Base-by-base conservation (phyloP, 2,888 invertebrate genomes). In the Caprella mutica region DNA sequence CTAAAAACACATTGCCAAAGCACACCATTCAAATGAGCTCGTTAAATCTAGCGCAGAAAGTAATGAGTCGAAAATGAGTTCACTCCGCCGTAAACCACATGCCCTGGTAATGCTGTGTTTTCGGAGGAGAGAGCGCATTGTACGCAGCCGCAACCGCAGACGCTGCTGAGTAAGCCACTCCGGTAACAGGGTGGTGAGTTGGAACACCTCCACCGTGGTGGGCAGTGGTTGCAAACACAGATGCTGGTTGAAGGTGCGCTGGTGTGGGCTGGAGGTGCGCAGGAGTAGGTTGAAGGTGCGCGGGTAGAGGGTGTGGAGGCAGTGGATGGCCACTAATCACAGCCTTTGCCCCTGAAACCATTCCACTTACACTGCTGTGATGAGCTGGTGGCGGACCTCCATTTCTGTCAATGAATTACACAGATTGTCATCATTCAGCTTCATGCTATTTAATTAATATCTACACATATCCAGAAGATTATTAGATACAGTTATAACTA, bases 201-300 rank as follows among this genome's bases (percentile, higher is more conserved):
- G 46, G 46, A 30, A 14, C 46, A 46, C 59, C 56, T 6, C 59
- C 53, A 30, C 59, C 57, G 26, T 58, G 43, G 43, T 58, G 56
- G 26, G 62, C 59, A 51, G 60, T 60, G 24, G 58, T 56, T 48
- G 57, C 52, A 42, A 57, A 59, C 55, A 59, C 64, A 3, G 64
- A 59, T 23, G 59, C 51, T 48, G 64, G 60, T 24, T 64, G 64
- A 27, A 59, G 42, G n/a, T 59, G 64, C 2, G 48, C 48, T 6
- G 48, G 48, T 23, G 60, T 59, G 33, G 57, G 55, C 48, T 64
- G 64, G 4, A 59, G 60, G 29, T 64, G 64, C 27, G 64, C 52
- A 39, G 64, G 58, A 24, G 64, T 64, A 44, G 64, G 64, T 38
- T 64, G 64, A 48, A 64, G 55, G 42, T 64, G 64, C 54, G 64